A percentile compares a stretch with the other conserved stretches of the same genome.
Conservation (phyloP, 1,140 invertebrate genomes). For the Neelides sp. region DNA sequence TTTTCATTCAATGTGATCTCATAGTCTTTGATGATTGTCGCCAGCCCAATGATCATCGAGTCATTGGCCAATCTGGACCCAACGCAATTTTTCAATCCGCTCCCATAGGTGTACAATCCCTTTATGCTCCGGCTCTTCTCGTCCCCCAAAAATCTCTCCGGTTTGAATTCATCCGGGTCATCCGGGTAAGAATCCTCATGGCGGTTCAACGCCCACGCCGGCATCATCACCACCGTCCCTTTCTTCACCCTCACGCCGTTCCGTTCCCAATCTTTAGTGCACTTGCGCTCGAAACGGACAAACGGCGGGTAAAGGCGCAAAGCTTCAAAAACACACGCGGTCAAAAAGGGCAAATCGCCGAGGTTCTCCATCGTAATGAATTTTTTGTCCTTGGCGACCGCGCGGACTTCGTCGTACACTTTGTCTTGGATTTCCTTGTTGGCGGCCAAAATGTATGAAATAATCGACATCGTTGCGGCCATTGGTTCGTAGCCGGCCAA, state of each 20-base stretch:
- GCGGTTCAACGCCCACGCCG: conserved; percentile 10
- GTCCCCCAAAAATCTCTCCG: conserved; percentile 13
- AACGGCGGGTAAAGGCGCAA: conserved; percentile 8
- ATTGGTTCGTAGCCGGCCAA: conserved; percentile 52
- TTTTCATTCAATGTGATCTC: background rate
- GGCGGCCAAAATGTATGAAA: conserved; percentile 44
- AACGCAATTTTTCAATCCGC: conserved; percentile 10
- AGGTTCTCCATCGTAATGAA: conserved; percentile 33
- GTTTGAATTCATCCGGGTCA: conserved; percentile 14
- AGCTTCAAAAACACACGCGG: conserved; percentile 6
- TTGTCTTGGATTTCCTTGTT: conserved; percentile 44
- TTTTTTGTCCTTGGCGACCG: conserved; percentile 31
- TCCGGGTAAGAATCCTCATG: conserved; percentile 4
- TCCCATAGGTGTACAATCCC: conserved; percentile 4
- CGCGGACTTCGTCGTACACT: conserved; percentile 41
- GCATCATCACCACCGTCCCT: conserved; percentile 8
- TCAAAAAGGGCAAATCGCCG: conserved; percentile 29
- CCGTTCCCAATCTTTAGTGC: conserved; percentile 15
- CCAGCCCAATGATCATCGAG: background rate
- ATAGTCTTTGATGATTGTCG: background rate
- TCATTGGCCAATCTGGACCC: background rate
- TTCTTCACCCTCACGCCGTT: conserved; percentile 9
- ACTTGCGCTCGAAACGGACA: conserved; percentile 6
- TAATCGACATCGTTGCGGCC: conserved; percentile 41
- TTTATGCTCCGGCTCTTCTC: conserved; percentile 1